A percentile compares a stretch with the other conserved stretches of the same genome.
Conservation (phyloP, 2,888 invertebrate genomes). For the Psylliodes chrysocephalus region DNA sequence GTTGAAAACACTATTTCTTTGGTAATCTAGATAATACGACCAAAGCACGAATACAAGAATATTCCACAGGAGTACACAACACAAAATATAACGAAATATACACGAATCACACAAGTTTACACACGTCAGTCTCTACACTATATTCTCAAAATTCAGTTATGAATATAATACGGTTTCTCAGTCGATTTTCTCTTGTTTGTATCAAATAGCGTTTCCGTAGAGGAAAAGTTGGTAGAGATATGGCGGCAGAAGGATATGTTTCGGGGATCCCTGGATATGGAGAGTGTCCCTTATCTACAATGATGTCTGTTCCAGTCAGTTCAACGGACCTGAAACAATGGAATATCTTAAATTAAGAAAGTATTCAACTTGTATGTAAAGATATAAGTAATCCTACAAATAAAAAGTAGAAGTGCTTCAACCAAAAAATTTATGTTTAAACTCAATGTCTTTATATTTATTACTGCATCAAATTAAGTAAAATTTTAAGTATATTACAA, state of each 20-base stretch:
- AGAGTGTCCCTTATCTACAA: constrained; percentile 7
- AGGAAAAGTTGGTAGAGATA: neutral
- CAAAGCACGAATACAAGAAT: neutral
- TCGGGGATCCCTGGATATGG: constrained; percentile 12
- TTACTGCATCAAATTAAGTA: no score
- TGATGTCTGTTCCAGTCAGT: constrained; percentile 14
- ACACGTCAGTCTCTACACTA: neutral
- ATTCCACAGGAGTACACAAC: neutral
- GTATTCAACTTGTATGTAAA: no score
- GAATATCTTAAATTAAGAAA: no score
- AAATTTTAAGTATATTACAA: no score
- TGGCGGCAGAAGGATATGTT: constrained; percentile 16
- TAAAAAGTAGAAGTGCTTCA: no score
- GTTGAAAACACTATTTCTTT: neutral
- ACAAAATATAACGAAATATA: neutral
- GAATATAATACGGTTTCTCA: neutral
- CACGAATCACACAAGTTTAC: neutral
- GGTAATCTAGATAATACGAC: neutral
- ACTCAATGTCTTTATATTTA: no score
- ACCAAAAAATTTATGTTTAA: no score
- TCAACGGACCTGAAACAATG: constrained; percentile 17
- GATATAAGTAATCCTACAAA: no score
- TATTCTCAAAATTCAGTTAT: neutral
- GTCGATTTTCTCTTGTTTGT: constrained; percentile 5
- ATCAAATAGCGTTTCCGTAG: neutral